These are phyloP conservation scores for Gerris lacustris DNA, from an alignment of 2,888 invertebrate genomes.

Conservation along the genomic window DNA sequence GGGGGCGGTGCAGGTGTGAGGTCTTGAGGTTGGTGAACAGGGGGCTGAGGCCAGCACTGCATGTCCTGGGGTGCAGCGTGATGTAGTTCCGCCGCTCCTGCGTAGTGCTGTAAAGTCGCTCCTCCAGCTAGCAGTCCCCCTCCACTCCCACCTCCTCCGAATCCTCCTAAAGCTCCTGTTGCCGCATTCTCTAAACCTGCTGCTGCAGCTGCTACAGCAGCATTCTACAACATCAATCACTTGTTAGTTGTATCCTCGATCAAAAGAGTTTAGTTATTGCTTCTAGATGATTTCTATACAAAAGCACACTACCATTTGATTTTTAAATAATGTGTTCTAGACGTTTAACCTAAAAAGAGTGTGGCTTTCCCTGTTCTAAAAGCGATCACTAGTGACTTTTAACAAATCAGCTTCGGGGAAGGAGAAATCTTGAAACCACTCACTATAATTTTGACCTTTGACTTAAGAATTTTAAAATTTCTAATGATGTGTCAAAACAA, in stretches of 20 bases:
- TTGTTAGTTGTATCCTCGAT: conserved; percentile 7
- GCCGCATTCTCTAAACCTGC: conserved; percentile 22
- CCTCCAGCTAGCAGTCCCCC: not conserved
- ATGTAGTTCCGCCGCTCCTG: too few species aligned
- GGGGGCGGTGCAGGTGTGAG: not conserved
- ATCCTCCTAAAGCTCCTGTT: conserved; percentile 23
- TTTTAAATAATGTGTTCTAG: too few species aligned
- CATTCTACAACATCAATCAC: not conserved
- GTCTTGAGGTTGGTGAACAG: not conserved
- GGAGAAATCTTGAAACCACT: too few species aligned
- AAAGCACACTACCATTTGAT: too few species aligned
- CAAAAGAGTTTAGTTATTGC: not conserved
- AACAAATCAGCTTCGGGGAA: too few species aligned
- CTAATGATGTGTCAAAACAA: too few species aligned
- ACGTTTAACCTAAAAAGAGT: too few species aligned
- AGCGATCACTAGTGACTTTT: too few species aligned
- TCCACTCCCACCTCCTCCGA: conserved; percentile 4
- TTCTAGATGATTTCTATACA: too few species aligned
- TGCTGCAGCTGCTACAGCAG: conserved; percentile 11
- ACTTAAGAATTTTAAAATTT: too few species aligned
- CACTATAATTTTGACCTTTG: too few species aligned
- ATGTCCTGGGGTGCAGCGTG: not conserved
- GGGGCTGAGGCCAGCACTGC: not conserved
- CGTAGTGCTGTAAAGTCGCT: not conserved
- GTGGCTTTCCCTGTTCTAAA: too few species aligned